Evolutionary conservation across 2,888 invertebrate species (phyloP).

Genomic region (Reticulitermes lucifugus): DNA sequence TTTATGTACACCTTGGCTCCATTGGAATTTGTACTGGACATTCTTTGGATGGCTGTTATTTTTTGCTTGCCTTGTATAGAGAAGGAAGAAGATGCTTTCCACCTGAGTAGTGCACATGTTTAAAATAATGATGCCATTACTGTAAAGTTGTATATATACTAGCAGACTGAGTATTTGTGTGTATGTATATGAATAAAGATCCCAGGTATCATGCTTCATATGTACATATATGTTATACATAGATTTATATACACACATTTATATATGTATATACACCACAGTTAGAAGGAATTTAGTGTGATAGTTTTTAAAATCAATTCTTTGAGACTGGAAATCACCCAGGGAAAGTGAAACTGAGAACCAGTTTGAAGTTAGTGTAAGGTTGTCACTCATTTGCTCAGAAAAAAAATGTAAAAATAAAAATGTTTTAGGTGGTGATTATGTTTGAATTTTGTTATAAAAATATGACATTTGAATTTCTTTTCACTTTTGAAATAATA

Average conservation of each 20-base stretch:
- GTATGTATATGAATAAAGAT: conserved; percentile 9
- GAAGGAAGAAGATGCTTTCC: background rate
- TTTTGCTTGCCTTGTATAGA: background rate
- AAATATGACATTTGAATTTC: background rate
- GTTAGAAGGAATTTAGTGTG: background rate
- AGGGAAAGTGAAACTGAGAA: conserved; percentile 1
- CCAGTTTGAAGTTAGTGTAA: conserved; percentile 11
- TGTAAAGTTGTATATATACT: conserved; percentile 30
- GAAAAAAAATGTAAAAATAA: conserved; percentile 11
- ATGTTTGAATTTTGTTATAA: conserved; percentile 11
- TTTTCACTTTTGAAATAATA: background rate
- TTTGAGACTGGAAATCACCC: background rate
- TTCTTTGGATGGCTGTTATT: background rate
- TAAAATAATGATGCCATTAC: background rate
- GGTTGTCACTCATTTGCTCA: conserved; percentile 34
- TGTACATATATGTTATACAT: conserved; percentile 32
- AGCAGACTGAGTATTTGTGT: conserved; percentile 17
- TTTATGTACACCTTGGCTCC: background rate
- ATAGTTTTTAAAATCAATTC: conserved; percentile 2
- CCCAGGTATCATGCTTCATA: background rate
- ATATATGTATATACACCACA: conserved; percentile 25
- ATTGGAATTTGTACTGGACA: background rate
- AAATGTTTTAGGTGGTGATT: conserved; percentile 10
- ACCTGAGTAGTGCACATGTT: background rate
- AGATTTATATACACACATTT: conserved; percentile 30